Evolutionary conservation across 1,140 invertebrate species (phyloP).

Genomic region (Stratiolaelaps scimitus): DNA sequence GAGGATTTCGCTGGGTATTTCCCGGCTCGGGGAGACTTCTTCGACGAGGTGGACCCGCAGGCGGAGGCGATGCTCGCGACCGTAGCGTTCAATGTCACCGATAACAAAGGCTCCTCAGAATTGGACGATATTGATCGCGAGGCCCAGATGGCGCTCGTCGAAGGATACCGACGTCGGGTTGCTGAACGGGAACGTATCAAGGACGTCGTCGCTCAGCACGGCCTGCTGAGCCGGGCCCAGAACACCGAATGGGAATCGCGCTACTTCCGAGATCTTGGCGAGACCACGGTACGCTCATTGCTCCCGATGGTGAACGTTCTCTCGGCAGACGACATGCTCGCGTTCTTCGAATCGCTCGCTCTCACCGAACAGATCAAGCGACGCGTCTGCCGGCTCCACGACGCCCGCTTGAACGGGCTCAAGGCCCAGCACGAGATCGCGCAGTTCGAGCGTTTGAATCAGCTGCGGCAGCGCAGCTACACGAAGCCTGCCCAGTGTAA

Average conservation of each 20-base stretch:
- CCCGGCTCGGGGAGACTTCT: slow-evolving; percentile 19
- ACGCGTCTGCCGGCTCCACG: background rate
- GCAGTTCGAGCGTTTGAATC: background rate
- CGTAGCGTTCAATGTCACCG: background rate
- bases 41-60: background rate
- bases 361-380: slow-evolving; percentile 4
- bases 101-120: background rate
- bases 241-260: background rate
- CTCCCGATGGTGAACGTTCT: slow-evolving; percentile 4
- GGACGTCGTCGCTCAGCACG: slow-evolving; percentile 7
- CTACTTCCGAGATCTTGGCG: background rate
- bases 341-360: background rate
- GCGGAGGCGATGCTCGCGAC: background rate
- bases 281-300: background rate
- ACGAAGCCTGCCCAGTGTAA: background rate
- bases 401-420: slow-evolving; percentile 1
- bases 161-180: background rate
- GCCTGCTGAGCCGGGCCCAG: background rate
- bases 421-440: background rate
- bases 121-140: background rate
- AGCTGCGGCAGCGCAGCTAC: background rate
- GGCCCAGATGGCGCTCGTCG: background rate
- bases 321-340: slow-evolving; percentile 5
- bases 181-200: background rate
- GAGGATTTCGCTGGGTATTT: slow-evolving; percentile 14